A percentile compares a stretch with the other conserved stretches of the same genome.
Evolutionary conservation across 2,113 vertebrate species (phyloP).

Genomic region (Pelmatolapia mariae): DNA sequence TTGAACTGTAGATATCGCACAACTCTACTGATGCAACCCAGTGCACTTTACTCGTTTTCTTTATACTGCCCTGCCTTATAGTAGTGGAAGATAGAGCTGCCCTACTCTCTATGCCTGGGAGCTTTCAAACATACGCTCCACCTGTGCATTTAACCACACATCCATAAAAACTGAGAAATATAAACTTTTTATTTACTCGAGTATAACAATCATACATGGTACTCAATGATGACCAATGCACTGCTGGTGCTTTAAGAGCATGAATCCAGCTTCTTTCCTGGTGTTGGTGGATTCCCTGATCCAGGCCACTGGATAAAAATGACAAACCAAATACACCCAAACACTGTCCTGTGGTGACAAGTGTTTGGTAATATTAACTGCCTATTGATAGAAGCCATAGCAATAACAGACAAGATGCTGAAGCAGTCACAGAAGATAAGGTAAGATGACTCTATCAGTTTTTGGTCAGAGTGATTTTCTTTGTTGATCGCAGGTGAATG

Average conservation of each 20-base stretch:
- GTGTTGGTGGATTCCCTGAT: not conserved
- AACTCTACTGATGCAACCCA: slow-evolving; percentile 8
- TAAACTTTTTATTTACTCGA: slow-evolving; percentile 25
- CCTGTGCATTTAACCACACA: not conserved
- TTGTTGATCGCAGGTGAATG: slow-evolving; percentile 21
- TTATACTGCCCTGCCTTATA: slow-evolving; percentile 22
- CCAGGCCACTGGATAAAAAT: not conserved
- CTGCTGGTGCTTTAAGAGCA: slow-evolving; percentile 6
- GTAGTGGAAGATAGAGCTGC: slow-evolving; percentile 51
- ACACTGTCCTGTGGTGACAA: slow-evolving; percentile 34
- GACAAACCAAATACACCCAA: not conserved
- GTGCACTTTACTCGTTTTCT: not conserved
- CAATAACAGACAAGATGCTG: not conserved
- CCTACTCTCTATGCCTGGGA: slow-evolving; percentile 65
- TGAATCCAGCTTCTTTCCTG: slow-evolving; percentile 37
- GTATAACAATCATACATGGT: slow-evolving; percentile 37
- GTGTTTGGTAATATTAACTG: slow-evolving; percentile 1
- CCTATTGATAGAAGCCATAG: not conserved
- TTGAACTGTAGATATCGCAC: slow-evolving; percentile 2
- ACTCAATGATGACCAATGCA: not conserved
- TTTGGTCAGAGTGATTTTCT: slow-evolving; percentile 22
- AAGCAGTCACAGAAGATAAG: not conserved
- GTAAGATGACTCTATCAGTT: slow-evolving; percentile 7
- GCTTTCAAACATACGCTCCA: slow-evolving; percentile 35
- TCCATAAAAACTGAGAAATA: not conserved